A percentile compares a stretch with the other conserved stretches of the same genome.
Conservation (phyloP, 2,797 vertebrate genomes). For the Aratinga solstitialis region DNA sequence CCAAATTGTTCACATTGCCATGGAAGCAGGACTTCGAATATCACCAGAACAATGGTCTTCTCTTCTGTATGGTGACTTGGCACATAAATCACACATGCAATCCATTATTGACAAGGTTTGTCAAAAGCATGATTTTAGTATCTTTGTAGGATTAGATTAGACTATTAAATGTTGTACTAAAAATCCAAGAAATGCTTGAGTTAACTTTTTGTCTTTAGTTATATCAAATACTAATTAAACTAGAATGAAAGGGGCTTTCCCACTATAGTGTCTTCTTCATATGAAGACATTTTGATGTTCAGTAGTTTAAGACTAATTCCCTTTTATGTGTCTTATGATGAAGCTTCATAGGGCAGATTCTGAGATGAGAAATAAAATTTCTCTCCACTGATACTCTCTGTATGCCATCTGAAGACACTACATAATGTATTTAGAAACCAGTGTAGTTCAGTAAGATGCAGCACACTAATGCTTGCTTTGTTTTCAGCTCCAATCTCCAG, state of each 20-base stretch:
- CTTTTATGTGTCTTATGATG: conserved; percentile 84
- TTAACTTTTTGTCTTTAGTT: neutral
- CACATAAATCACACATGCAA: conserved; percentile 98
- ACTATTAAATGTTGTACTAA: neutral
- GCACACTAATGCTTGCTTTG: conserved; percentile 8
- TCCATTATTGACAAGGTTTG: conserved; percentile 95
- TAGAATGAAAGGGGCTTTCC: neutral
- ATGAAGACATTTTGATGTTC: neutral
- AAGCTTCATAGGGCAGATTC: conserved; percentile 97
- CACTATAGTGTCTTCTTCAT: neutral
- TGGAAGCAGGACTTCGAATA: conserved; percentile 96
- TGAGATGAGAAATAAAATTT: conserved; percentile 79
- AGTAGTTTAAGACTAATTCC: neutral
- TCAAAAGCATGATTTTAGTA: neutral
- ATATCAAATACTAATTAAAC: neutral
- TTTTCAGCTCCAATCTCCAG: conserved; percentile 91
- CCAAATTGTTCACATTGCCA: conserved; percentile 96
- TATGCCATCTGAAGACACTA: conserved; percentile 78
- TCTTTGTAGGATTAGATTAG: neutral
- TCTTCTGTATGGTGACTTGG: conserved; percentile 92
- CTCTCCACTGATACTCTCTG: conserved; percentile 75
- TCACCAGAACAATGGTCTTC: conserved; percentile 98
- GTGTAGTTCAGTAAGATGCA: neutral
- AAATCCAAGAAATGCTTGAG: neutral
- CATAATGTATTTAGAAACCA: neutral